Percentiles rank a stretch among this genome's conserved stretches.
These are phyloP conservation scores for Lepus timidus DNA, from an alignment of 2,113 vertebrate species.

Conservation along the genomic window DNA sequence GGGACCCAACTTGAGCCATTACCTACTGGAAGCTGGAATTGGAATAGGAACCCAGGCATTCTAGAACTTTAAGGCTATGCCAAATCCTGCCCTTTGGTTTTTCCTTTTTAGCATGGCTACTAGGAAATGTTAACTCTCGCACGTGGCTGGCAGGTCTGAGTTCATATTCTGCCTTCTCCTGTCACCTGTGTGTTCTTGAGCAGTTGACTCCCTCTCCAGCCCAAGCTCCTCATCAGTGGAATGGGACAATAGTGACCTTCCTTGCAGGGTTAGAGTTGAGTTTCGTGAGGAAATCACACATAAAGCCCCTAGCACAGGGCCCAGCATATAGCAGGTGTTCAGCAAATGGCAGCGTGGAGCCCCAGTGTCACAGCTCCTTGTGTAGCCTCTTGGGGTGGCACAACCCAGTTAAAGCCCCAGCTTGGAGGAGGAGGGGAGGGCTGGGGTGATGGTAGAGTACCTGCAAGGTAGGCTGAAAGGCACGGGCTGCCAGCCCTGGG, in stretches of 20 bases:
- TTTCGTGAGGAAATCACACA: background rate
- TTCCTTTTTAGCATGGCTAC: background rate
- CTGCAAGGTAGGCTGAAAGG: background rate
- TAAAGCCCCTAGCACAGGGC: background rate
- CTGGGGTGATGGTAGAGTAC: background rate
- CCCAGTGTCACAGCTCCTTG: slow-evolving; percentile 10
- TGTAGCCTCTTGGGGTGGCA: background rate
- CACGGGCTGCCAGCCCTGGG: background rate
- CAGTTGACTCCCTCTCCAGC: background rate
- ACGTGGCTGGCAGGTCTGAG: background rate
- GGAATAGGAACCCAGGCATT: background rate
- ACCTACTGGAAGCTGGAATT: too few relatives aligned
- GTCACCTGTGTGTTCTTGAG: background rate
- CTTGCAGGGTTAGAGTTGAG: background rate
- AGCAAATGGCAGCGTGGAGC: background rate
- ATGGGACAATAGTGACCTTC: background rate
- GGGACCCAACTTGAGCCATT: too few relatives aligned
- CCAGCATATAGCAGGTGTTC: background rate
- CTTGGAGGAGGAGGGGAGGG: background rate
- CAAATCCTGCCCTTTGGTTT: background rate
- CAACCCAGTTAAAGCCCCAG: background rate
- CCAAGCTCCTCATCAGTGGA: background rate
- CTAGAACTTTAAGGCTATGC: background rate
- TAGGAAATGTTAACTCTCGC: background rate
- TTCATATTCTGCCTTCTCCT: background rate